Base-by-base conservation (phyloP, 2,797 vertebrate species). In the Nothura maculosa region DNA sequence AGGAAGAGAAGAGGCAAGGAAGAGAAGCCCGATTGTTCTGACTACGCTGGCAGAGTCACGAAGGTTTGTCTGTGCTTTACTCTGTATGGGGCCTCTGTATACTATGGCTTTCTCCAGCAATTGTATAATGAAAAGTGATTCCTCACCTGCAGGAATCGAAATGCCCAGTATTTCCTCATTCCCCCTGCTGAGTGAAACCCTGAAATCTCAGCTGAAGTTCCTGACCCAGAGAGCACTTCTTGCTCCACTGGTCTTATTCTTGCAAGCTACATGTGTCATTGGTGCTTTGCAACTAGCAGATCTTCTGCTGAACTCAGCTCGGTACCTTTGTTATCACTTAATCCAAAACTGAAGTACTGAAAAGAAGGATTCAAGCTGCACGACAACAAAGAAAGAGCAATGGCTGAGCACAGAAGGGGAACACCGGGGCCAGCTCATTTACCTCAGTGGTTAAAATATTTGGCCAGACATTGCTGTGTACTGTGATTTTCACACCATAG, bases 381-480 rank as follows among this genome's bases (percentile, higher is more conserved):
- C 13, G 32, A 32, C 62, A 69, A 60, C 12, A 62, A 76, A 94
- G 66, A 40, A 1, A 62, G 19, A 15, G 38, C 40, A 43, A 10
- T 21, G 6, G 9, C 47, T 48, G 20, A 43, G 47, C 55, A 87
- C 22, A 40, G 38, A 73, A 66, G 1, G 4, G 4, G 7, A 3
- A 12, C 60, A 30, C 9, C 52, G 18, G 6, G 8, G 9, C 17
- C 17, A 40, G 25, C 67, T 20, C 28, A 40, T 83, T 79, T 81
- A 63, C 22, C 79, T 87, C 48, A 67, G 42, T 68, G 48, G 21
- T 81, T 50, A 85, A 81, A 92, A 58, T 87, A 50, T 89, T 92
- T 91, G 69, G 57, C 85, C 28, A 64, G 67, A 76, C 43, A 19
- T 20, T 60, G 48, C 24, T 25, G 21, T 62, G 34, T 66, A 55